A percentile compares a stretch with the other conserved stretches of the same genome.
These are phyloP conservation scores for Pangasius krempfi DNA, from an alignment of 2,797 vertebrate genomes.

Conservation along the genomic window DNA sequence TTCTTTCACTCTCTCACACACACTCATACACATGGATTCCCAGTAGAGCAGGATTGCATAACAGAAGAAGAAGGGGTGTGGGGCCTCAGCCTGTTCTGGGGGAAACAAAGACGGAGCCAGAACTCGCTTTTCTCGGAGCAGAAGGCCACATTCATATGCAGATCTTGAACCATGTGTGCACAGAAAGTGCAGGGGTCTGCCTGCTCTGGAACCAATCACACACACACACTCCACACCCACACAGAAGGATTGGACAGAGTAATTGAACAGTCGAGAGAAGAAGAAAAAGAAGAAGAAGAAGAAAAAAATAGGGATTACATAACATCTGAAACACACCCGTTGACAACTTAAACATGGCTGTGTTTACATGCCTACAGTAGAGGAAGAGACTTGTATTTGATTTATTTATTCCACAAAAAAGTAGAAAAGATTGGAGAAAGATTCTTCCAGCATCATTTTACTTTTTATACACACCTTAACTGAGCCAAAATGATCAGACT, in stretches of 20 bases:
- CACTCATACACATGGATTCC: constrained; percentile 21
- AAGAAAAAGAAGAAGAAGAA: neutral
- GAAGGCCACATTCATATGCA: constrained; percentile 74
- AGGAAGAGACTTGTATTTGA: neutral
- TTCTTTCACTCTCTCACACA: constrained; percentile 2
- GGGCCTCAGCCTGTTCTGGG: constrained; percentile 52
- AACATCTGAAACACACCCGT: constrained; percentile 4
- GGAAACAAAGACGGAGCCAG: constrained; percentile 55
- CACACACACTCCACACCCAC: neutral
- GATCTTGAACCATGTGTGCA: constrained; percentile 65
- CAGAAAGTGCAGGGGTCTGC: constrained; percentile 43
- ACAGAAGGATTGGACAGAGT: neutral
- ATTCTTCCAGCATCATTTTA: neutral
- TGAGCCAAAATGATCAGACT: neutral
- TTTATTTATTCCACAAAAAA: neutral
- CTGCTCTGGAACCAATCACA: constrained; percentile 48
- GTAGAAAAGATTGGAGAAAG: neutral
- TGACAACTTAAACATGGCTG: constrained; percentile 1
- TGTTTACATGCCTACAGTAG: neutral
- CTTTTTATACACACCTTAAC: neutral
- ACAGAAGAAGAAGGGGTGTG: constrained; percentile 57
- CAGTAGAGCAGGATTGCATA: constrained; percentile 59
- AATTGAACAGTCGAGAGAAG: constrained; percentile 11
- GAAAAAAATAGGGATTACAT: constrained; percentile 27
- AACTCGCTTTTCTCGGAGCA: constrained; percentile 57